Percentiles rank a stretch among this genome's conserved stretches.
phyloP scores from a whole-genome alignment of 2,113 vertebrate genomes.

The Grammomys dolichurus region DNA sequence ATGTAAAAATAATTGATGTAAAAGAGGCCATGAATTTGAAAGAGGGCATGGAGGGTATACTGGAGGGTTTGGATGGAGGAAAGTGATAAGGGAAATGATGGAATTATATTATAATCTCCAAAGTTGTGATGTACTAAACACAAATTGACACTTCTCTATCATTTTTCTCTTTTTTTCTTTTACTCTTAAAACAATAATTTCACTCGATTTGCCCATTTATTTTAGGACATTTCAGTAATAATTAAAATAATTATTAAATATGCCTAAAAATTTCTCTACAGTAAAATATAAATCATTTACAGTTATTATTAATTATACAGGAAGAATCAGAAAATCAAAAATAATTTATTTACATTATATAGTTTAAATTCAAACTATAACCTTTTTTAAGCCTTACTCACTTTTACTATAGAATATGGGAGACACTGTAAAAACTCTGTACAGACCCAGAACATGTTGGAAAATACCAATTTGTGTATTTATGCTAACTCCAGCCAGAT shows the following conservation, averaged over 20 bases:
- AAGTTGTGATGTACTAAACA: neutral
- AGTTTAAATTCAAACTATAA: neutral
- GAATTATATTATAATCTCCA: neutral
- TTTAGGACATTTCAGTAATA: slow-evolving; percentile 12
- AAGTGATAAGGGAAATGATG: neutral
- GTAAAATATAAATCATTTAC: neutral
- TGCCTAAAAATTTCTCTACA: neutral
- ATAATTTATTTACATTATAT: neutral
- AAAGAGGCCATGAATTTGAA: neutral
- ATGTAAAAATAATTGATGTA: too few relatives aligned
- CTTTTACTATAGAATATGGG: neutral
- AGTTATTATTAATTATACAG: neutral
- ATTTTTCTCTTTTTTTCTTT: neutral
- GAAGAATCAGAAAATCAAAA: slow-evolving; percentile 22
- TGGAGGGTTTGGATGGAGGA: too few relatives aligned
- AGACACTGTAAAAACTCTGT: neutral
- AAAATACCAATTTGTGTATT: neutral
- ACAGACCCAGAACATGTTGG: neutral
- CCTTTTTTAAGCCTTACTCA: neutral
- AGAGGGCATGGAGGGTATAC: neutral
- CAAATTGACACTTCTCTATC: too few relatives aligned
- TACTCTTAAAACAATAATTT: neutral
- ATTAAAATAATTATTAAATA: neutral
- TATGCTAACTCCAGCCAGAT: slow-evolving; percentile 24
- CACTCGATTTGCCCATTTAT: neutral